phyloP scores from a whole-genome alignment of 2,113 vertebrate species.

The Azemiops feae region DNA sequence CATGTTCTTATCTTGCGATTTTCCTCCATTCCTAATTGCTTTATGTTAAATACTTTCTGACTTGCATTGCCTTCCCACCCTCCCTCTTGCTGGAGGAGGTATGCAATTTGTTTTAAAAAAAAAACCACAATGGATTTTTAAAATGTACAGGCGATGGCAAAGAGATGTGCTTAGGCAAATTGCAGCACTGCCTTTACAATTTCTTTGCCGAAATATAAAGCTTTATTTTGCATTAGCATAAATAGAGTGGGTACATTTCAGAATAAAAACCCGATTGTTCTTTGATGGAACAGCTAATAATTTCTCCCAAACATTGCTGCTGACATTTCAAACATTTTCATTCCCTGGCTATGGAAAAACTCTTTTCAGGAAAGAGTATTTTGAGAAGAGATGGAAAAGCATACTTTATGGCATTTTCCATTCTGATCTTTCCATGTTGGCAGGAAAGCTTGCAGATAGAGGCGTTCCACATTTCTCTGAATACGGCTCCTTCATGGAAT shows the following conservation, averaged over 20 bases:
- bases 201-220: background rate
- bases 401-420: background rate
- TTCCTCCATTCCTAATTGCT: background rate
- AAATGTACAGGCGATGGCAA: background rate
- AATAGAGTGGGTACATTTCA: background rate
- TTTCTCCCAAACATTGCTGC: background rate
- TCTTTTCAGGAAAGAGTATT: background rate
- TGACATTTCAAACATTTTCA: rapidly evolving
- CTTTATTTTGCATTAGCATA: background rate
- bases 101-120: background rate
- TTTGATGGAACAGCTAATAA: background rate
- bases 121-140: background rate
- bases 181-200: rapidly evolving
- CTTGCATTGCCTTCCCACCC: background rate
- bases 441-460: background rate
- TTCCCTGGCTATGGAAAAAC: background rate
- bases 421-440: background rate
- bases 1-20: background rate
- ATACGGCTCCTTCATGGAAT: background rate
- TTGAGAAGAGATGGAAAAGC: background rate
- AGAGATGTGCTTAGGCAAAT: background rate
- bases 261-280: background rate
- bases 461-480: background rate
- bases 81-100: rapidly evolving
- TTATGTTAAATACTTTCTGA: constrained; percentile 23